A percentile compares a stretch with the other conserved stretches of the same genome.
Conservation (phyloP, 1,140 invertebrate genomes). For the Ceratosolen fusciceps region DNA sequence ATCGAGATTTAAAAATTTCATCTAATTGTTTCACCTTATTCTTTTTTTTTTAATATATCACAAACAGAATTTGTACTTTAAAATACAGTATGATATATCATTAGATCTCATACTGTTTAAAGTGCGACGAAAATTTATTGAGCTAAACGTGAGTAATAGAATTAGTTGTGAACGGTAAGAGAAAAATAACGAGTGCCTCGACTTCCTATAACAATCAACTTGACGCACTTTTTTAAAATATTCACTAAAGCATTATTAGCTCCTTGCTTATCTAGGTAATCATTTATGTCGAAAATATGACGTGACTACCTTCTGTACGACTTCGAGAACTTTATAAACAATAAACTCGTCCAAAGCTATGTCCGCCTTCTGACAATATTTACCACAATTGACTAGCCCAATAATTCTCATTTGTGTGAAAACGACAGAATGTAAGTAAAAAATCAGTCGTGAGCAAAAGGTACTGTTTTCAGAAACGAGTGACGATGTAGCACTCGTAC, state of each 20-base stretch:
- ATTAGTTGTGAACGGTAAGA: neutral
- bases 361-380: neutral
- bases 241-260: too few relatives aligned
- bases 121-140: too few relatives aligned
- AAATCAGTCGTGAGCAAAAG: neutral
- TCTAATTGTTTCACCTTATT: too few relatives aligned
- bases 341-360: neutral
- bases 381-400: neutral
- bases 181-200: neutral
- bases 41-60: too few relatives aligned
- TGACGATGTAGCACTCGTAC: slow-evolving; percentile 15
- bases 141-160: neutral
- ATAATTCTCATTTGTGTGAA: neutral
- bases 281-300: neutral
- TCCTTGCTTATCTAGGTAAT: neutral
- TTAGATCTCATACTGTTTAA: neutral
- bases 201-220: neutral
- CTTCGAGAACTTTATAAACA: neutral
- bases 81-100: neutral
- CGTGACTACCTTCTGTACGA: slow-evolving; percentile 28
- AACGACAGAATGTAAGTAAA: neutral
- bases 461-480: neutral
- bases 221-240: slow-evolving; percentile 3
- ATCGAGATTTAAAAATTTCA: too few relatives aligned
- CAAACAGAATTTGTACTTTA: neutral